Base-by-base conservation (phyloP, 2,888 invertebrate genomes). In the Prosapia bicincta region DNA sequence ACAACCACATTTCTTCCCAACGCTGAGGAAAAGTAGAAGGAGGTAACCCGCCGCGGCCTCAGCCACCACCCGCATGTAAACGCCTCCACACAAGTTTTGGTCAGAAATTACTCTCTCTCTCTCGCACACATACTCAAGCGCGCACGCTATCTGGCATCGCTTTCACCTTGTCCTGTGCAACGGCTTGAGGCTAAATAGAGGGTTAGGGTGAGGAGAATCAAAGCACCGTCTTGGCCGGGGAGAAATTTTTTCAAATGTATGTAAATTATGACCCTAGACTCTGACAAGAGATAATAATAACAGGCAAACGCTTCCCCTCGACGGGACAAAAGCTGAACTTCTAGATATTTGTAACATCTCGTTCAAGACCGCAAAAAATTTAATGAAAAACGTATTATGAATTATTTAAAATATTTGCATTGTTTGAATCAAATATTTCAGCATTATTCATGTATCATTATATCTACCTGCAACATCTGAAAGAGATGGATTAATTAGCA, bases 71-170 rank as follows among this genome's bases (percentile, higher is more conserved):
- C 54, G 54, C 54, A 54, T 54, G 54, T 54, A 20, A 54, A 54
- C 54, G 54, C 54, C 54, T 54, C 54, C 54, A 54, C 54, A 54
- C 54, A 54, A 54, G 54, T 54, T 54, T 54, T 54, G 54, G 54
- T 54, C 54, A 54, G 54, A 54, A 38, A 38, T 38, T 54, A 54
- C 54, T 54, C 10, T 10, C 54, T 13, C 20, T n/a, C 13, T 10
- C 13, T 54, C 20, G 13, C 13, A 5, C 13, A 9, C 15, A n/a
- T n/a, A n/a, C 38, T 38, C 38, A 13, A 9, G 9, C 3, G 15
- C 38, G 15, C 38, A 54, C 54, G 54, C 54, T 20, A 54, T 20
- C n/a, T 20, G 54, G 20, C 54, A 20, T 54, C 54, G 5, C 20
- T 54, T 20, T 54, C 13, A 20, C 54, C 9, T 54, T 54, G 54